A percentile compares a stretch with the other conserved stretches of the same genome.
Conservation (phyloP, 2,888 invertebrate genomes). For the Seira sanloemensis region DNA sequence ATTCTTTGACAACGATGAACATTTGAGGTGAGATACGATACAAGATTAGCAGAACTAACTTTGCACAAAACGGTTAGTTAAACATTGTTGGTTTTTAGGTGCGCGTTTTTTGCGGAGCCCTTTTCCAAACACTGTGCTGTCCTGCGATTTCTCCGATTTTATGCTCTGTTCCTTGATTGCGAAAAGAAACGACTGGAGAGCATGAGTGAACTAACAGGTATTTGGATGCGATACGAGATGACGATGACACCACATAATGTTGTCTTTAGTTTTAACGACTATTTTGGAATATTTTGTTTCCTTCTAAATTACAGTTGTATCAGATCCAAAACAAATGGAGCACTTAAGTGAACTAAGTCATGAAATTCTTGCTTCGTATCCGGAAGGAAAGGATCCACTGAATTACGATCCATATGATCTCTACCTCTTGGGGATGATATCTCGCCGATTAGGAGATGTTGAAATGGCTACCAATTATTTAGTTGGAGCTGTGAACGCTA, state of each 20-base stretch:
- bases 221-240: too few species aligned
- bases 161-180: conserved; percentile 90
- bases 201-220: conserved; percentile 81
- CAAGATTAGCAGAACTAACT: too few species aligned
- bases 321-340: conserved; percentile 72
- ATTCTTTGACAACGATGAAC: conserved; percentile 93
- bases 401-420: conserved; percentile 90
- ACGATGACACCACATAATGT: too few species aligned
- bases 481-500: conserved; percentile 85
- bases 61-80: too few species aligned
- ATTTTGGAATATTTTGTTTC: conserved; percentile 20
- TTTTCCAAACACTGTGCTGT: conserved; percentile 81
- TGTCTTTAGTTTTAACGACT: too few species aligned
- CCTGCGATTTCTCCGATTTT: conserved; percentile 89
- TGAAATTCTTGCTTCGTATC: conserved; percentile 69
- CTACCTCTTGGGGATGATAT: conserved; percentile 92
- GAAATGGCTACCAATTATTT: conserved; percentile 87
- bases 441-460: conserved; percentile 89
- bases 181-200: conserved; percentile 94
- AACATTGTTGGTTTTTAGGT: conserved; percentile 77
- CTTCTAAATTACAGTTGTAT: conserved; percentile 59
- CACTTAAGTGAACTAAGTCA: conserved; percentile 67
- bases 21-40: conserved; percentile 79
- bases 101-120: conserved; percentile 86
- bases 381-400: conserved; percentile 62